Evolutionary conservation across 2,113 vertebrate species (phyloP), one percentile per base, ranked within the genome.

Genomic region (Pogona vitticeps): DNA sequence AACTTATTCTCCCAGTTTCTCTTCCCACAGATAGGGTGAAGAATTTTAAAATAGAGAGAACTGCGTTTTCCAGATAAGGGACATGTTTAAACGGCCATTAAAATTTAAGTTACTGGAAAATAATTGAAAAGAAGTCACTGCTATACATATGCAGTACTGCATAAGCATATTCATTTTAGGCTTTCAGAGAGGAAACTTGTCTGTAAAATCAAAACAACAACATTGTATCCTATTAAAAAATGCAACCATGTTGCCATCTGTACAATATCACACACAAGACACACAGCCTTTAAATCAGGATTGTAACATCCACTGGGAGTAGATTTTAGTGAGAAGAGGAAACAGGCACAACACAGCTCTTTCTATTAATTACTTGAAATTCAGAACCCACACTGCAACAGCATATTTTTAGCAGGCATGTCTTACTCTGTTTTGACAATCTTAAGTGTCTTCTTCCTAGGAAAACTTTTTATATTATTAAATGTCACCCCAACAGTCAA

Each of bases 401-500:
- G 52, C 21, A 8, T 73, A 73, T 59, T 73, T 61, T 31, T 40
- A 73, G 26, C 2, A 26, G 70, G 3, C 33, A 38, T 59, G 33
- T 67, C 23, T 88, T 33, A 8, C 1, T 67, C 63, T 89, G 33
- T 81, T 91, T 72, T 20, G n/a, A 72, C 13, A 58, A 56, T 75
- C 71, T 38, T 68, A 76, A 70, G 20, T 58, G 84, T 73, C 38
- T 28, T 0, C 3, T 3, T 2, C 17, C 12, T 79, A 78, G 14
- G 18, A 83, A 72, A 42, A 63, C 23, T 28, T 65, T 40, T 65
- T 46, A 20, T 82, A 65, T 83, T 58, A 83, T 58, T 46, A 58
- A 59, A 23, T 59, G 33, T 72, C 36, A 61, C 56, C 40, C 26
- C 73, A 17, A 40, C 36, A 36, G 56, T 61, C 31, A 75, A 75